Conservation (phyloP, 2,888 invertebrate species). For the Perizoma affinitatum region DNA sequence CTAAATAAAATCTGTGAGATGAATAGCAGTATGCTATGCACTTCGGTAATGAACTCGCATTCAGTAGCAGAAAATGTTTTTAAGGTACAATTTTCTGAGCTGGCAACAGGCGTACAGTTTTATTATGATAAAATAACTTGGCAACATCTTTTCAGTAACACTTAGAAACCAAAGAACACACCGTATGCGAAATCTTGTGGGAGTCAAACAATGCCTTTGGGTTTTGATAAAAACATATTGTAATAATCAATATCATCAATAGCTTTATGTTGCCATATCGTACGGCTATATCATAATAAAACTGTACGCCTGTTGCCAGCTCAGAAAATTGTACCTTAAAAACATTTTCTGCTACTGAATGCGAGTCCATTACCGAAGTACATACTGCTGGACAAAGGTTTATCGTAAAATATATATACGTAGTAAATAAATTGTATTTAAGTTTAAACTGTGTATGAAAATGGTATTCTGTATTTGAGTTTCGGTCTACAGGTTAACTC, state of each 20-base stretch:
- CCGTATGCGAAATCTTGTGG: too few relatives aligned
- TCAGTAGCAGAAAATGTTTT: constrained; percentile 32
- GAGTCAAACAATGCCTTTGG: too few relatives aligned
- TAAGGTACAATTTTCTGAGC: constrained; percentile 34
- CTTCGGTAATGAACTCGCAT: constrained; percentile 39
- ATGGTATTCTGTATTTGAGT: too few relatives aligned
- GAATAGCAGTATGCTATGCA: constrained; percentile 35
- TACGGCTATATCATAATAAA: constrained; percentile 1
- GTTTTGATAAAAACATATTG: too few relatives aligned
- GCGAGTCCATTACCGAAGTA: constrained; percentile 38
- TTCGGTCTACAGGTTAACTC: not conserved
- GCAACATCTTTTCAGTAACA: not conserved
- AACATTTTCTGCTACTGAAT: constrained; percentile 34
- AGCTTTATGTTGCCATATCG: too few relatives aligned
- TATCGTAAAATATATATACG: too few relatives aligned
- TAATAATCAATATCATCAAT: too few relatives aligned
- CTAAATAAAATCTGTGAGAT: constrained; percentile 29
- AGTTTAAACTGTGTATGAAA: too few relatives aligned
- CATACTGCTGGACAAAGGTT: constrained; percentile 6
- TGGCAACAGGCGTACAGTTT: constrained; percentile 15
- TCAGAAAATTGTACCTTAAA: constrained; percentile 34
- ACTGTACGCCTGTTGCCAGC: constrained; percentile 15
- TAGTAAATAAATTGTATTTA: too few relatives aligned
- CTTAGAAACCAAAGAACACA: not conserved
- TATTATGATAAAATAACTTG: constrained; percentile 7